Evolutionary conservation across 92 coral and sea anemone genomes (phyloP).

Genomic region (Umimayanthus chanpuru): DNA sequence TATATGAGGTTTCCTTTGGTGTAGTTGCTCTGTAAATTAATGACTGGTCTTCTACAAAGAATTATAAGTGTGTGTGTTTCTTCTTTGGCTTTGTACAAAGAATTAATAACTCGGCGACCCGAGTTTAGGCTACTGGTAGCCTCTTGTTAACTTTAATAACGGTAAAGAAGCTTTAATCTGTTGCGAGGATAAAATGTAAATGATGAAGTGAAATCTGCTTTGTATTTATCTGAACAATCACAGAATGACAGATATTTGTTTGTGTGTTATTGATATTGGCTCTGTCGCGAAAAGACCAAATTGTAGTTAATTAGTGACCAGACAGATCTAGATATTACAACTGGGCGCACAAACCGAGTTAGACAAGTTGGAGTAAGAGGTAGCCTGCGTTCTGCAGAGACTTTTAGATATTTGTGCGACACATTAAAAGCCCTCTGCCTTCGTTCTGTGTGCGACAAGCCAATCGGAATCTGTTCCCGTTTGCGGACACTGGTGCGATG

Average conservation of each 20-base stretch:
- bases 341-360: background rate
- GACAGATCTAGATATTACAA: background rate
- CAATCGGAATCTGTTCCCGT: background rate
- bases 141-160: too few species aligned
- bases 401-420: too few species aligned
- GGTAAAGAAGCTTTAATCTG: background rate
- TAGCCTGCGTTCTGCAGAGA: too few species aligned
- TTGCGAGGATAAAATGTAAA: background rate
- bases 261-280: background rate
- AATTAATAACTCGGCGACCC: too few species aligned
- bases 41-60: too few species aligned
- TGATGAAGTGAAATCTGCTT: background rate
- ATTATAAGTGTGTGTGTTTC: too few species aligned
- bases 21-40: too few species aligned
- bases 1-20: too few species aligned
- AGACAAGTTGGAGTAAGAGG: background rate
- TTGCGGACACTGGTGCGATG: background rate
- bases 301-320: background rate
- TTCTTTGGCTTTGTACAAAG: too few species aligned
- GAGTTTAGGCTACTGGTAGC: too few species aligned
- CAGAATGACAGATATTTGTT: background rate
- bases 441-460: too few species aligned
- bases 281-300: background rate
- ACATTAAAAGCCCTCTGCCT: too few species aligned
- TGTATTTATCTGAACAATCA: background rate